Evolutionary conservation across 2,797 vertebrate species (phyloP).

Genomic region (Channallabes apus): DNA sequence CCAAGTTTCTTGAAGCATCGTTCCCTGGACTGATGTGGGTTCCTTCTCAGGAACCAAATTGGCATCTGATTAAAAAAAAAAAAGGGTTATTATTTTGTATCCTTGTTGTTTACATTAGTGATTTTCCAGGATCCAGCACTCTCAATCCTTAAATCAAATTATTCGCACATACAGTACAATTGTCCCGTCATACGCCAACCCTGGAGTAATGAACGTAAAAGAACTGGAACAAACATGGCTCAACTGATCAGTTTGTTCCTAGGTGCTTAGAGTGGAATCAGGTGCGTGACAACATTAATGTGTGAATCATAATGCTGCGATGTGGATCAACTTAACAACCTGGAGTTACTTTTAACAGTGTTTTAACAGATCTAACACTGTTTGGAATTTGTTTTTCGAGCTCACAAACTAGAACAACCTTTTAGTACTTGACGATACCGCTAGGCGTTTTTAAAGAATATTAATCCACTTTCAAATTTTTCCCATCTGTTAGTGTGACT

Average conservation of each 20-base stretch:
- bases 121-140: no score
- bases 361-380: neutral
- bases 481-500: neutral
- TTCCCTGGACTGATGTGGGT: neutral
- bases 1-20: conserved; percentile 79
- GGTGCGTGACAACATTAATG: neutral
- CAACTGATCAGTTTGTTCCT: neutral
- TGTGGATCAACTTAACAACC: neutral
- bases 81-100: no score
- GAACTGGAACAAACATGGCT: neutral
- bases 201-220: neutral
- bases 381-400: neutral
- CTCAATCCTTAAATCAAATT: neutral
- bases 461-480: neutral
- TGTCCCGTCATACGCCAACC: neutral
- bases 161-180: neutral
- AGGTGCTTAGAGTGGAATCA: neutral
- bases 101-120: no score
- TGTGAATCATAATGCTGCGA: neutral
- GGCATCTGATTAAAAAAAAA: conserved; percentile 11
- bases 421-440: neutral
- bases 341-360: neutral
- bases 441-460: neutral
- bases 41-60: conserved; percentile 24
- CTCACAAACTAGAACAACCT: neutral